Evolutionary conservation across 2,888 invertebrate genomes (phyloP), one percentile per base, ranked within the genome.

Genomic region (Athripsodes cinereus): DNA sequence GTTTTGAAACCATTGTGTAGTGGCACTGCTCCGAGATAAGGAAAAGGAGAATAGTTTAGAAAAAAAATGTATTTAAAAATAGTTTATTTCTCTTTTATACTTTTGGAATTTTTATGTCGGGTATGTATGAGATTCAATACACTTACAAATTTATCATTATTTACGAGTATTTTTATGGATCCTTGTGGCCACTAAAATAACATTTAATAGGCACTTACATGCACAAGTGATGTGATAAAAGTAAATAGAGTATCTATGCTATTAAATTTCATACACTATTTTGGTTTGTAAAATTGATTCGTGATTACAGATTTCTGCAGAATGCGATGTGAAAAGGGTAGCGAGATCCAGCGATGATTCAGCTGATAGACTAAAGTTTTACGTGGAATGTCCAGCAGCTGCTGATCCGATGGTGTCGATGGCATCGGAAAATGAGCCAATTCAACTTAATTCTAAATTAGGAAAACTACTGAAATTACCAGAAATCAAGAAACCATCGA

Each of bases 281-380:
- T n/a, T n/a, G n/a, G n/a, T n/a, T n/a, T n/a, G n/a, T n/a, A n/a
- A n/a, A n/a, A n/a, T n/a, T n/a, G n/a, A n/a, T n/a, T n/a, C n/a
- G n/a, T n/a, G n/a, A n/a, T 26, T 26, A 6, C 10, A 26, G 26
- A 3, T 26, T 26, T 10, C 26, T 10, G 10, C 26, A 50, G 18
- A 50, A 2, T 50, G 57, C 18, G n/a, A 50, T 21, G 20, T 48
- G 48, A 26, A 20, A 3, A 52, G 57, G 21, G 48, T 34, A n/a
- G n/a, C 49, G 20, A 49, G 52, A 34, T 35, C 57, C 1, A 35
- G 53, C 1, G 52, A 52, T 18, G 31, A 6, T n/a, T 2, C 35
- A 10, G 21, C 55, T 2, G 22, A 56, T 11, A 52, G 34, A 6
- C 22, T 59, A 2, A 55, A 59, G n/a, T 59, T 59, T 44, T 56